These are phyloP conservation scores for Parasteatoda tepidariorum DNA, from an alignment of 1,140 invertebrate genomes.

Conservation along the genomic window DNA sequence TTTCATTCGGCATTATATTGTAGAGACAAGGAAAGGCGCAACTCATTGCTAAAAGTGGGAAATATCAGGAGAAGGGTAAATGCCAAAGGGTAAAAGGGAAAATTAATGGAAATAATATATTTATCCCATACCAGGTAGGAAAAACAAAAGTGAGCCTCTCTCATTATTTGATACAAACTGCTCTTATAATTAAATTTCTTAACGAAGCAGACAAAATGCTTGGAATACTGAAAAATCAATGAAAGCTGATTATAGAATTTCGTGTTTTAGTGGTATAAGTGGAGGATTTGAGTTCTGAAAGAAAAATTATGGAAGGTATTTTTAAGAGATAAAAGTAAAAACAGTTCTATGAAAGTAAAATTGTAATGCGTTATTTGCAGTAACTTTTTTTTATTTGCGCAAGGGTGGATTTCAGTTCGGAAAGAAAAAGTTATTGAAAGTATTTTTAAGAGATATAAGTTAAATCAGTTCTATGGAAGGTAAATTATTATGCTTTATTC, in stretches of 20 bases:
- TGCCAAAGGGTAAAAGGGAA: background rate
- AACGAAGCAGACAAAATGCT: background rate
- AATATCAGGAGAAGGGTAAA: background rate
- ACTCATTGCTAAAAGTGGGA: background rate
- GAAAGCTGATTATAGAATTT: background rate
- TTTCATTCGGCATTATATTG: background rate
- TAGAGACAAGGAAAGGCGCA: too few species aligned
- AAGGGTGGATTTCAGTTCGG: too few species aligned
- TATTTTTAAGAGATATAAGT: too few species aligned
- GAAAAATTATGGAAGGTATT: too few species aligned
- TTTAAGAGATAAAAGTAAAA: too few species aligned
- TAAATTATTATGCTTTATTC: too few species aligned
- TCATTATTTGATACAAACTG: constrained; percentile 31
- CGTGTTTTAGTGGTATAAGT: too few species aligned
- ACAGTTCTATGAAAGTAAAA: too few species aligned
- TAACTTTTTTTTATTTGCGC: too few species aligned
- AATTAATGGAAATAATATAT: background rate
- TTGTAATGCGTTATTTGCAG: too few species aligned
- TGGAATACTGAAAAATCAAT: constrained; percentile 22
- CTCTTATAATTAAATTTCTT: constrained; percentile 43
- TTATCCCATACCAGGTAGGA: background rate
- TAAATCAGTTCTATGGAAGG: too few species aligned
- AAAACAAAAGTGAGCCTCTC: background rate
- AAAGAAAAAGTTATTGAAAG: too few species aligned
- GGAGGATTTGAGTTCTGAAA: background rate